Evolutionary conservation across 2,113 vertebrate genomes (phyloP).

Genomic region (Crypturellus undulatus): DNA sequence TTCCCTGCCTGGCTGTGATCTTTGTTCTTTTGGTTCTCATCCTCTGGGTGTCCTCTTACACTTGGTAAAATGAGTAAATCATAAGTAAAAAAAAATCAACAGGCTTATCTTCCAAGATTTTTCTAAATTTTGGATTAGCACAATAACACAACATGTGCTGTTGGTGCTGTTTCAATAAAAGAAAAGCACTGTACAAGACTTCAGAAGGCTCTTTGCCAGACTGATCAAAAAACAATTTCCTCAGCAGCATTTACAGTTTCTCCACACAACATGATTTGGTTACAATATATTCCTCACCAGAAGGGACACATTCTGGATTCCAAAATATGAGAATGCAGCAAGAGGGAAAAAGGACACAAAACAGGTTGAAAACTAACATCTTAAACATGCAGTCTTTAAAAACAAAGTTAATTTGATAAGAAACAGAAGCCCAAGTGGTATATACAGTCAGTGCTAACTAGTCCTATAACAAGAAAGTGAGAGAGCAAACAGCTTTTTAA

Average conservation of each 20-base stretch:
- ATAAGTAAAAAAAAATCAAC: background rate
- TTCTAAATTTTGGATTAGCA: background rate
- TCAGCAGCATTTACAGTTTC: background rate
- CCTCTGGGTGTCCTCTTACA: background rate
- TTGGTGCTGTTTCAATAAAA: background rate
- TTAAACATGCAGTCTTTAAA: background rate
- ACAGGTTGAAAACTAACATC: background rate
- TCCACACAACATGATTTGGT: background rate
- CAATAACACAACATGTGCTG: background rate
- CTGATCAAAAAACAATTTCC: background rate
- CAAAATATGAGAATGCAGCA: rapidly evolving
- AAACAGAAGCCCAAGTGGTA: background rate
- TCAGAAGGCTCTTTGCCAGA: background rate
- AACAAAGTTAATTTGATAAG: background rate
- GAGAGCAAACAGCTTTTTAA: background rate
- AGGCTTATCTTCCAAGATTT: conserved; percentile 14
- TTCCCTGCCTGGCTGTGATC: background rate
- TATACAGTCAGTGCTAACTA: background rate
- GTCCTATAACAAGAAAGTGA: background rate
- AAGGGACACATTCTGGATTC: background rate
- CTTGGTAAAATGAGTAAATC: background rate
- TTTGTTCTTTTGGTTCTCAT: conserved; percentile 6
- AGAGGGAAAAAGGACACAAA: background rate
- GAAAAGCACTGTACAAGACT: background rate
- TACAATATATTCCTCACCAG: background rate